These are phyloP conservation scores for Cephus spinipes DNA, from an alignment of 2,888 invertebrate genomes.

Conservation along the genomic window DNA sequence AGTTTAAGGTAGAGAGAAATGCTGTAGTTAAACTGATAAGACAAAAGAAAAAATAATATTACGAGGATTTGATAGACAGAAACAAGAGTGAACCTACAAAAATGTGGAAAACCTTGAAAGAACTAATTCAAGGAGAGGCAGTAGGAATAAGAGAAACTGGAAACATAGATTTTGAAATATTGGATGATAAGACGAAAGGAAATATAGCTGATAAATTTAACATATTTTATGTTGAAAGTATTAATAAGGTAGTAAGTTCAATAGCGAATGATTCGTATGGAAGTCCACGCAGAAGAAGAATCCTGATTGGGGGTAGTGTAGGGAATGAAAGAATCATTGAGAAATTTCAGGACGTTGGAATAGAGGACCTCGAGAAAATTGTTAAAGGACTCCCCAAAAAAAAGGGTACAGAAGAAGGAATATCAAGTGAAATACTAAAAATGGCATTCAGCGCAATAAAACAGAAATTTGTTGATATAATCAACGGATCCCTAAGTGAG, in stretches of 20 bases:
- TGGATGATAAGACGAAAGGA: neutral
- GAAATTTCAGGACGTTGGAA: neutral
- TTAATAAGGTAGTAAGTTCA: conserved; percentile 9
- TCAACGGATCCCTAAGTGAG: conserved; percentile 10
- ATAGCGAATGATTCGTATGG: neutral
- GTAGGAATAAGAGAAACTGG: neutral
- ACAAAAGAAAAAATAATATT: neutral
- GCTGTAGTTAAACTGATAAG: conserved; percentile 11
- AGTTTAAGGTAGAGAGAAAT: conserved; percentile 16
- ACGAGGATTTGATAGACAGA: neutral
- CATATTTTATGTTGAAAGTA: conserved; percentile 13
- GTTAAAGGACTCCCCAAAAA: conserved; percentile 12
- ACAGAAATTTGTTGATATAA: neutral
- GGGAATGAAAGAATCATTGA: neutral
- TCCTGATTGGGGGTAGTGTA: neutral
- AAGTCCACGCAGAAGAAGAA: neutral
- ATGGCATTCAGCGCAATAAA: neutral
- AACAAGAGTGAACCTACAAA: conserved; percentile 7
- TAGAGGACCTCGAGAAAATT: conserved; percentile 3
- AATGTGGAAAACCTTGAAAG: conserved; percentile 17
- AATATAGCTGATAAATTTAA: conserved; percentile 20
- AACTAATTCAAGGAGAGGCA: conserved; percentile 5
- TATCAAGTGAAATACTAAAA: conserved; percentile 3
- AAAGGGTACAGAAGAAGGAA: conserved; percentile 13
- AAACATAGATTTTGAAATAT: conserved; percentile 14